These are phyloP conservation scores for Struthidea cinerea DNA, from an alignment of 2,113 vertebrate genomes.

Conservation along the genomic window DNA sequence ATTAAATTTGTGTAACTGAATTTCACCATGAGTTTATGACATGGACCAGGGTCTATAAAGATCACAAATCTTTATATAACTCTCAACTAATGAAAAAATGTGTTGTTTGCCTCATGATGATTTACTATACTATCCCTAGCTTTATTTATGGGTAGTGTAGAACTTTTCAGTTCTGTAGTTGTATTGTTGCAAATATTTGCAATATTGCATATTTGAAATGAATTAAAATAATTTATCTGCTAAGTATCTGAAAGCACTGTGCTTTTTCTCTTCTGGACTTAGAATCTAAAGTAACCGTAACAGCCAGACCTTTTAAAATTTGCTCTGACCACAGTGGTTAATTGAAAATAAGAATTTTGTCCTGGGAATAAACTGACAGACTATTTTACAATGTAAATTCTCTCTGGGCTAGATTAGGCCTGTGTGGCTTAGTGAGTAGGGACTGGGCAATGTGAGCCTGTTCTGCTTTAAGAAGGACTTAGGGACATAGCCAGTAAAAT, in stretches of 20 bases:
- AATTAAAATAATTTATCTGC: background rate
- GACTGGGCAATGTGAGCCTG: background rate
- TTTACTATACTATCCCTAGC: background rate
- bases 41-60: background rate
- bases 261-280: background rate
- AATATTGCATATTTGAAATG: background rate
- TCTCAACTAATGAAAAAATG: background rate
- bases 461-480: background rate
- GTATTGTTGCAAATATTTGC: background rate
- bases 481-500: background rate
- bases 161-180: background rate
- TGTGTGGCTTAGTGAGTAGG: background rate
- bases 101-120: background rate
- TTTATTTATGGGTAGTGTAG: background rate
- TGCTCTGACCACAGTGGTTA: background rate
- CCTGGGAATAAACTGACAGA: background rate
- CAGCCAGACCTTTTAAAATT: background rate
- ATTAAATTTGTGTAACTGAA: constrained; percentile 39
- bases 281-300: background rate
- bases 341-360: background rate
- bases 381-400: background rate
- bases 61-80: background rate
- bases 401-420: background rate
- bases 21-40: background rate
- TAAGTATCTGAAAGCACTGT: background rate